Percentiles rank a stretch among this genome's conserved stretches.
Conservation (phyloP, 2,797 vertebrate genomes). For the Parauchenoglanis punctatus region DNA sequence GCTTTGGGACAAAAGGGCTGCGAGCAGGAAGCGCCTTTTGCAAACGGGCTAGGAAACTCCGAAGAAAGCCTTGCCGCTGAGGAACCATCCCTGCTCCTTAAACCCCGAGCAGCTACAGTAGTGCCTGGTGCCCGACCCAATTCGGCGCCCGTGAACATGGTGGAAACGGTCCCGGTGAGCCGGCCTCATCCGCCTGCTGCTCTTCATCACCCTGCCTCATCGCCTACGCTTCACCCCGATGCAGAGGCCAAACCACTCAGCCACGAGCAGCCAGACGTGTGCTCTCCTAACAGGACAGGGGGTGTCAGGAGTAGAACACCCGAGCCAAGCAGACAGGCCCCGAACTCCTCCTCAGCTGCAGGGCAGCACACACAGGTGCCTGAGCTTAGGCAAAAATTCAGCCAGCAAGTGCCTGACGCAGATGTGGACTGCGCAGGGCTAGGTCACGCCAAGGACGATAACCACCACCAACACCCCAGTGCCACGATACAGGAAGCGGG, state of each 20-base stretch:
- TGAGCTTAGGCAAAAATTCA: conserved; percentile 60
- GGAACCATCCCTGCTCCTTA: conserved; percentile 72
- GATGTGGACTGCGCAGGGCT: conserved; percentile 51
- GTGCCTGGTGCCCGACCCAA: conserved; percentile 78
- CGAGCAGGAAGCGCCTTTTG: conserved; percentile 41
- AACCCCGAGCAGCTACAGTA: conserved; percentile 82
- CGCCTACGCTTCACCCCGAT: conserved; percentile 64
- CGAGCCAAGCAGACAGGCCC: conserved; percentile 56
- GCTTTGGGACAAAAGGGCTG: conserved; percentile 20
- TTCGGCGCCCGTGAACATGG: conserved; percentile 66
- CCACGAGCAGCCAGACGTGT: conserved; percentile 41
- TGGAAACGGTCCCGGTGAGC: conserved; percentile 56
- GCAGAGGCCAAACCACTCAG: conserved; percentile 67
- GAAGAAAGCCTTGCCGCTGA: conserved; percentile 51
- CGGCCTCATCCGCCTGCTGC: conserved; percentile 68
- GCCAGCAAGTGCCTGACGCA: conserved; percentile 62
- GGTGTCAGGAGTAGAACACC: conserved; percentile 53
- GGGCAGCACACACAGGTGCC: conserved; percentile 61
- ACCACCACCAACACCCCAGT: conserved; percentile 60
- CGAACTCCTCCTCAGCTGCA: conserved; percentile 38
- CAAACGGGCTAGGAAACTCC: conserved; percentile 71
- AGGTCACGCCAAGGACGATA: conserved; percentile 54
- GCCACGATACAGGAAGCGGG: conserved; percentile 65
- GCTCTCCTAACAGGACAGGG: conserved; percentile 54
- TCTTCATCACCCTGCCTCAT: conserved; percentile 67